Evolutionary conservation across 2,888 invertebrate species (phyloP).

Genomic region (Sepiola atlantica): DNA sequence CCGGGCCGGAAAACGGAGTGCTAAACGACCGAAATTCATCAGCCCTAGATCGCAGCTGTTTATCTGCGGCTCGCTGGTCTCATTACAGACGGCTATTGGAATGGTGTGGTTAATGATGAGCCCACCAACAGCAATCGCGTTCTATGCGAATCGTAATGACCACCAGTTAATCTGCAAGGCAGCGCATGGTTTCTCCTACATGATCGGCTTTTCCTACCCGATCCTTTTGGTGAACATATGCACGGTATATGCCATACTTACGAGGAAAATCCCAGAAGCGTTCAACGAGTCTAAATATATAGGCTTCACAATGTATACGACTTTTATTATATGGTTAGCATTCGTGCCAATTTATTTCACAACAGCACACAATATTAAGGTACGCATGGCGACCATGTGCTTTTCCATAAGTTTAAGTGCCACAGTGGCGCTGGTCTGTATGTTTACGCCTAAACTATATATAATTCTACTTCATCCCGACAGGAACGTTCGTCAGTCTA

Average conservation of each 20-base stretch:
- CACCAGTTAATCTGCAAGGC: slow-evolving; percentile 88
- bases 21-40: slow-evolving; percentile 75
- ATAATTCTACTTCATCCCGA: slow-evolving; percentile 92
- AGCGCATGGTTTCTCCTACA: slow-evolving; percentile 78
- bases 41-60: slow-evolving; percentile 76
- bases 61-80: slow-evolving; percentile 73
- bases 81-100: slow-evolving; percentile 81
- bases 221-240: slow-evolving; percentile 88
- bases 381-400: slow-evolving; percentile 95
- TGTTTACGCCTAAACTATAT: slow-evolving; percentile 94
- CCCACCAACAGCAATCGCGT: slow-evolving; percentile 90
- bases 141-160: slow-evolving; percentile 92
- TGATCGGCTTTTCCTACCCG: slow-evolving; percentile 85
- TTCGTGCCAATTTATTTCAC: slow-evolving; percentile 80
- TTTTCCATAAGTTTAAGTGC: slow-evolving; percentile 95
- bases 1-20: slow-evolving; percentile 74
- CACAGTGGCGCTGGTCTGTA: slow-evolving; percentile 92
- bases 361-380: slow-evolving; percentile 79
- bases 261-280: slow-evolving; percentile 76
- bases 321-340: slow-evolving; percentile 81
- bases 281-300: slow-evolving; percentile 76
- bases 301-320: slow-evolving; percentile 90
- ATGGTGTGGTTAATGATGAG: slow-evolving; percentile 93
- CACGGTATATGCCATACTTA: slow-evolving; percentile 75
- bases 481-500: slow-evolving; percentile 86